These are phyloP conservation scores for Synergus japonicus DNA, from an alignment of 2,888 invertebrate species.

Conservation along the genomic window DNA sequence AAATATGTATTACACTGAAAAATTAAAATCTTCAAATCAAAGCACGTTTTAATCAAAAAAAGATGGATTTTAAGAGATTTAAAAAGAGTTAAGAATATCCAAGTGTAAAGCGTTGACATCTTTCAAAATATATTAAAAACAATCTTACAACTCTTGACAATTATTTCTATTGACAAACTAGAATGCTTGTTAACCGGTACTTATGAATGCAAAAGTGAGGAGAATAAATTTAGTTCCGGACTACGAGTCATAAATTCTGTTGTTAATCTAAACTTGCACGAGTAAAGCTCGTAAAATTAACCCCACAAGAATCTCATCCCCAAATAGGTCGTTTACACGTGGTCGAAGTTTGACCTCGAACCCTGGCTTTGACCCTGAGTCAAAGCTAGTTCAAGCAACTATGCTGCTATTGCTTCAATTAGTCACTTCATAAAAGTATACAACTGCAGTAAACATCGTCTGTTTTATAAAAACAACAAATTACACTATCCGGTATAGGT, in stretches of 20 bases:
- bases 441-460: slow-evolving; percentile 12
- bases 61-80: too few species aligned
- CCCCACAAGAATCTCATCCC: slow-evolving; percentile 39
- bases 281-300: slow-evolving; percentile 47
- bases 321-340: slow-evolving; percentile 55
- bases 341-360: slow-evolving; percentile 39
- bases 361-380: slow-evolving; percentile 50
- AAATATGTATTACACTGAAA: too few species aligned
- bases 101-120: background rate
- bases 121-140: background rate
- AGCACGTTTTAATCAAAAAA: too few species aligned
- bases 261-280: slow-evolving; percentile 22
- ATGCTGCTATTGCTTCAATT: background rate
- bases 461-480: slow-evolving; percentile 32
- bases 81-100: too few species aligned
- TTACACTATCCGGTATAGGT: background rate
- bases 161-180: background rate
- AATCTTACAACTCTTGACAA: background rate
- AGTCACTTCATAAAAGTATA: slow-evolving; percentile 9
- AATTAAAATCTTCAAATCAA: too few species aligned
- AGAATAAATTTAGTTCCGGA: slow-evolving; percentile 38
- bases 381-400: background rate
- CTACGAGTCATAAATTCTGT: slow-evolving; percentile 21
- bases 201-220: background rate
- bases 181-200: slow-evolving; percentile 10